These are phyloP conservation scores for Tineola bisselliella DNA, from an alignment of 2,888 invertebrate species.

Conservation along the genomic window DNA sequence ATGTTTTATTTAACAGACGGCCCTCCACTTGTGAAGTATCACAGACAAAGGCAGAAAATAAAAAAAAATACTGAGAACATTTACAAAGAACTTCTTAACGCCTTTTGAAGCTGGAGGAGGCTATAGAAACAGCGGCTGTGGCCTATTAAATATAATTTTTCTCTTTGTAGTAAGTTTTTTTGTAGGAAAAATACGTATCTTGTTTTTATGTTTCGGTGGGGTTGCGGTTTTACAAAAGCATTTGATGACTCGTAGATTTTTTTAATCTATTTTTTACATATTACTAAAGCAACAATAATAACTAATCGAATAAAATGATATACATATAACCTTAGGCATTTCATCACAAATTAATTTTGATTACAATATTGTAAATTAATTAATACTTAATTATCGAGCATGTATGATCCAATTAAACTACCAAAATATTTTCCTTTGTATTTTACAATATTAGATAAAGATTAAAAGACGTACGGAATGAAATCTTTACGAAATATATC, in stretches of 20 bases:
- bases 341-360: too few relatives aligned
- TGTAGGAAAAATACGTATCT: constrained; percentile 23
- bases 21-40: constrained; percentile 28
- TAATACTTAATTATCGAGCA: too few relatives aligned
- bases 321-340: too few relatives aligned
- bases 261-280: too few relatives aligned
- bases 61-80: constrained; percentile 39
- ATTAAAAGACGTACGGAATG: too few relatives aligned
- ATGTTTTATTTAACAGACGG: constrained; percentile 41
- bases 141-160: constrained; percentile 45
- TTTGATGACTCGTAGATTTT: neutral
- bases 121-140: constrained; percentile 33
- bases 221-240: constrained; percentile 4
- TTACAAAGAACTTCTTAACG: constrained; percentile 46
- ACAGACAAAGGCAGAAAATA: constrained; percentile 48
- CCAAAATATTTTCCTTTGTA: too few relatives aligned
- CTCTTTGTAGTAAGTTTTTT: constrained; percentile 28
- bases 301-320: too few relatives aligned
- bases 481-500: too few relatives aligned
- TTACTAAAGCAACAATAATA: too few relatives aligned
- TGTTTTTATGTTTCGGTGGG: constrained; percentile 21
- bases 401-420: too few relatives aligned
- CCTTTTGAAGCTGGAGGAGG: constrained; percentile 33
- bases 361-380: too few relatives aligned
- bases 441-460: too few relatives aligned